Conservation (phyloP, 2,888 invertebrate species). For the Sarcophaga rosellei region DNA sequence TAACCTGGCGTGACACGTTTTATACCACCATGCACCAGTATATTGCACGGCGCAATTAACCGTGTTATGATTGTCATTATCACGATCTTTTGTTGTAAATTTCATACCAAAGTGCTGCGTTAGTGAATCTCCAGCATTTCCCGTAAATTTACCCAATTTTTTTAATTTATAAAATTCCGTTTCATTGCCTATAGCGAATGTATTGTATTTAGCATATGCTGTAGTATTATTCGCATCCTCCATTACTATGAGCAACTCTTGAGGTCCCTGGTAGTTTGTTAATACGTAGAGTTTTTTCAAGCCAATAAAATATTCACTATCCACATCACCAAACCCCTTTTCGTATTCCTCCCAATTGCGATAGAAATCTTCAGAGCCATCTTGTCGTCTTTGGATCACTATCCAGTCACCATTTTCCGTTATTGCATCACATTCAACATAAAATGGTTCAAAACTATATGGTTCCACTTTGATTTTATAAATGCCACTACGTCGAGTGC, state of each 20-base stretch:
- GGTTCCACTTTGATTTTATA: slow-evolving; percentile 27
- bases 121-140: slow-evolving; percentile 48
- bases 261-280: slow-evolving; percentile 32
- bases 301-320: slow-evolving; percentile 12
- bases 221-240: slow-evolving; percentile 10
- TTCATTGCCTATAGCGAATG: slow-evolving; percentile 36
- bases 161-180: slow-evolving; percentile 26
- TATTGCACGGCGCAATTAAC: slow-evolving; percentile 24
- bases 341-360: slow-evolving; percentile 37
- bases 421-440: slow-evolving; percentile 22
- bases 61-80: slow-evolving; percentile 8
- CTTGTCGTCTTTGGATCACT: slow-evolving; percentile 35
- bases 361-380: slow-evolving; percentile 36
- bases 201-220: slow-evolving; percentile 24
- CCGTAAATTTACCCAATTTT: slow-evolving; percentile 40
- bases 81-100: slow-evolving; percentile 46
- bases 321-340: slow-evolving; percentile 1
- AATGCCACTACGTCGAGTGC: slow-evolving; percentile 41
- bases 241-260: slow-evolving; percentile 32
- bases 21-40: slow-evolving; percentile 55
- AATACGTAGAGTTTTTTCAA: neutral
- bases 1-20: slow-evolving; percentile 20
- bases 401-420: slow-evolving; percentile 41
- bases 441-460: slow-evolving; percentile 16
- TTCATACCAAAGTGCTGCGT: slow-evolving; percentile 3